Conservation (phyloP, 2,797 vertebrate species). For the Crocodylus rhombifer region DNA sequence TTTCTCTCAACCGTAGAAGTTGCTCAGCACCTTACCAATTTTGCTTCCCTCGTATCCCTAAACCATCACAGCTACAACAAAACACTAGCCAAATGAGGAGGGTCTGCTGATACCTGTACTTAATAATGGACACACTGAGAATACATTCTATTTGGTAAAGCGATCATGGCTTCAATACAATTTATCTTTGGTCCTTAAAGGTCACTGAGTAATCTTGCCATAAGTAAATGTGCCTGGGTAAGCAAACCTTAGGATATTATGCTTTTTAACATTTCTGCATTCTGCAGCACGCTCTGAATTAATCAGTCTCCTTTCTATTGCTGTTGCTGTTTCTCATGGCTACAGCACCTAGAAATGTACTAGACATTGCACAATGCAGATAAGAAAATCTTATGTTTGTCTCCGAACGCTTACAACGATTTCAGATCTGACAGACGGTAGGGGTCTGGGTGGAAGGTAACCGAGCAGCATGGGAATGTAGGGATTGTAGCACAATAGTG, state of each 20-base stretch:
- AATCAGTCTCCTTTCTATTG: background rate
- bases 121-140: background rate
- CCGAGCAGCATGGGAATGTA: background rate
- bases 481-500: background rate
- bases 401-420: background rate
- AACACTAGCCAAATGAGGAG: too few species aligned
- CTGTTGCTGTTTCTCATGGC: background rate
- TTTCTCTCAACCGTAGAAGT: too few species aligned
- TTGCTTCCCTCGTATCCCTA: background rate
- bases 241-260: background rate
- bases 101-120: background rate
- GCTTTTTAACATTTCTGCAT: background rate
- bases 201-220: background rate
- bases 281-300: background rate
- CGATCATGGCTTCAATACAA: background rate
- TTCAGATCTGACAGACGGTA: background rate
- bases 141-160: background rate
- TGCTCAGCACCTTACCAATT: background rate
- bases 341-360: background rate
- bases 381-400: background rate
- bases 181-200: background rate
- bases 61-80: too few species aligned
- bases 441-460: background rate
- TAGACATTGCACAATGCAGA: background rate
- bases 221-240: background rate